Base-by-base conservation (phyloP, 2,797 vertebrate genomes). In the Lates japonicus region DNA sequence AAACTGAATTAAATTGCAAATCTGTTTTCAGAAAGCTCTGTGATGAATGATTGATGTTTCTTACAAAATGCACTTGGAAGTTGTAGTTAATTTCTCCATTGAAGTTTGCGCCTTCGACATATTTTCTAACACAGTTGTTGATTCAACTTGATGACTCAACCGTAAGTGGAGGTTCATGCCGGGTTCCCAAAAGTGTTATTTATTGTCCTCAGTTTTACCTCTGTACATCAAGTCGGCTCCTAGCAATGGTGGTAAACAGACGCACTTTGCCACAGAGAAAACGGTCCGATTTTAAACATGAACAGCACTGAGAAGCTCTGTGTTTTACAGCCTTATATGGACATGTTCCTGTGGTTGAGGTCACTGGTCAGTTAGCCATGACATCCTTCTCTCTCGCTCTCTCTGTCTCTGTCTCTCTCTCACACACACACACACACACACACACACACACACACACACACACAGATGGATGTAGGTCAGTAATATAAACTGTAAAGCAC, bases 381-480 rank as follows among this genome's bases (percentile, higher is more conserved):
- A 80, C 75, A 75, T 58, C 57, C 44, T 52, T 57, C 17, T 49
- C 31, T 39, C 31, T 35, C 42, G 19, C 37, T 51, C 8, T 51
- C 19, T n/a, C n/a, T n/a, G n/a, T n/a, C n/a, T n/a, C n/a, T n/a
- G n/a, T n/a, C n/a, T n/a, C n/a, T n/a, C n/a, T n/a, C n/a, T n/a
- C n/a, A n/a, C n/a, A n/a, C n/a, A n/a, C 49, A 44, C 33, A 72
- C 19, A 64, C 58, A 58, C 48, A 55, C 59, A 63, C 70, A 49
- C 74, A 71, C 70, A 5, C 61, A 76, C 31, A 72, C 29, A 74
- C 25, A 55, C 55, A 67, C 25, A 78, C 31, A 78, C 35, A 54
- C n/a, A 73, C 16, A 78, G 20, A 83, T 64, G 44, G 86, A 93
- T 92, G 78, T 88, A 90, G 92, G 92, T 92, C 92, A 92, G 84